Evolutionary conservation across 2,888 invertebrate species (phyloP).

Genomic region (Ectobius pallidus): DNA sequence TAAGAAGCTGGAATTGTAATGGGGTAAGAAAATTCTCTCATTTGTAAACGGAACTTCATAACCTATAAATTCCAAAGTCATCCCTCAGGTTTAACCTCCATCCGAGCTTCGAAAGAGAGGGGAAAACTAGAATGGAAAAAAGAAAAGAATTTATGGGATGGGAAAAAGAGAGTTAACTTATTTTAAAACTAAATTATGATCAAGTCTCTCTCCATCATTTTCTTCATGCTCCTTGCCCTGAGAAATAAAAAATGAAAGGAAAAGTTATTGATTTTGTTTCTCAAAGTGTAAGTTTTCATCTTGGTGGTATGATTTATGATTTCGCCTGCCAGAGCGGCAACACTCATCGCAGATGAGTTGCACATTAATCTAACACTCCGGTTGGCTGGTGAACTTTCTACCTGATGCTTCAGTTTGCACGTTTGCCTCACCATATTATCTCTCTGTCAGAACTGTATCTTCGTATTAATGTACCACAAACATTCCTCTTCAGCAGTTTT

Average conservation of each 20-base stretch:
- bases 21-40: constrained; percentile 12
- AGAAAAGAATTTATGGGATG: too few species aligned
- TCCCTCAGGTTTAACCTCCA: neutral
- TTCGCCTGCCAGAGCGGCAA: neutral
- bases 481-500: too few species aligned
- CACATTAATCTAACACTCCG: neutral
- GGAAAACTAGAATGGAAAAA: too few species aligned
- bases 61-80: neutral
- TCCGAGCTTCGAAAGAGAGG: too few species aligned
- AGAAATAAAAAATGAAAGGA: too few species aligned
- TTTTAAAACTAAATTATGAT: constrained; percentile 25
- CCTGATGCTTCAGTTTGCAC: too few species aligned
- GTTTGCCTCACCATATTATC: too few species aligned
- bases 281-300: neutral
- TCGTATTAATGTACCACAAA: too few species aligned
- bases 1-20: neutral
- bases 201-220: neutral
- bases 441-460: too few species aligned
- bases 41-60: constrained; percentile 14
- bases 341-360: neutral
- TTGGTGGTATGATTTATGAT: neutral
- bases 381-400: too few species aligned
- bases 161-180: neutral
- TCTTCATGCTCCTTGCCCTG: too few species aligned
- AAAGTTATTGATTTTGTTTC: neutral